Base-by-base conservation (phyloP, 2,888 invertebrate genomes). In the Acrobasis repandana region DNA sequence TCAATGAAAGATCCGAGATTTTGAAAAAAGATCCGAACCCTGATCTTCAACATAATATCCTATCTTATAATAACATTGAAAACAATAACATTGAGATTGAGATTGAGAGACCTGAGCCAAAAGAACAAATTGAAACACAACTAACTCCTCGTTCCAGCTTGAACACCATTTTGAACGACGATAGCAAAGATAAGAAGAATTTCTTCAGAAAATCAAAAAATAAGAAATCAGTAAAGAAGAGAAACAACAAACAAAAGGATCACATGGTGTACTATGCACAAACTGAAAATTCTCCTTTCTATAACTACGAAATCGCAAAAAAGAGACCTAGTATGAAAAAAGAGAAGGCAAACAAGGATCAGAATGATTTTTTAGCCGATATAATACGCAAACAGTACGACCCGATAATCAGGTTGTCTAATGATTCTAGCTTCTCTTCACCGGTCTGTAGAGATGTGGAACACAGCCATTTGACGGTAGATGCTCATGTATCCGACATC, bases 381-480 rank as follows among this genome's bases (percentile, higher is more conserved):
- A 68, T 86, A 62, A 67, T 84, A 14, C 73, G 77, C 54, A 86
- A 77, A 61, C 88, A 88, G 63, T 86, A 86, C 67, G 71, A 71
- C 49, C 75, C 79, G 9, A 68, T 43, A 71, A 80, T 34, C 14
- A 71, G 79, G 56, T 68, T 72, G n/a, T 80, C 83, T 0, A 72
- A 77, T 36, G 72, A 73, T 2, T 86, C 86, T 63, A 67, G 81
- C 18, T 80, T 85, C 65, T 85, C 88, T 8, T 74, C 81, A 14
- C 90, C 90, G 2, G 63, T 86, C 15, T 90, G 90, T 60, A 77
- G 82, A 63, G 88, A 88, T 52, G 63, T 61, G 16, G 67, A 70
- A 14, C 57, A 60, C 46, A 57, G 54, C 16, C 56, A 52, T 18
- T 63, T 43, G 9, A 11, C 34, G 5, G 18, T 36, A 2, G 52